Evolutionary conservation across 2,797 vertebrate genomes (phyloP).

Genomic region (Sebastes glaucus): DNA sequence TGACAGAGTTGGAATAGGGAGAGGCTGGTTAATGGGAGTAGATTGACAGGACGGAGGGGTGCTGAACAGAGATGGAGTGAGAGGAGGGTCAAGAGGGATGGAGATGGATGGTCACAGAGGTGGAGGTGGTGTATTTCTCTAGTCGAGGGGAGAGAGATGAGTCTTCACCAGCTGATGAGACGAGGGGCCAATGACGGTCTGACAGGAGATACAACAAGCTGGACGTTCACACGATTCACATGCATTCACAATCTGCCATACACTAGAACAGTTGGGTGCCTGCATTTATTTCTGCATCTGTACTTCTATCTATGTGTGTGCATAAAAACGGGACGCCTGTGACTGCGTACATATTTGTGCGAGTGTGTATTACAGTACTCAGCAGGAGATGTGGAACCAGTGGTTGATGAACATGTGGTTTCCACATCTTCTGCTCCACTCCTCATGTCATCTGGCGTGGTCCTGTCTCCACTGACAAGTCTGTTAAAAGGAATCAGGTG

Average conservation of each 20-base stretch:
- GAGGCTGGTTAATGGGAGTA: constrained; percentile 30
- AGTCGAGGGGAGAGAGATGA: neutral
- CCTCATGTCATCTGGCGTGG: constrained; percentile 57
- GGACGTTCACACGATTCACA: neutral
- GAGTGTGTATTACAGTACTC: constrained; percentile 15
- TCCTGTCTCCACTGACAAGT: constrained; percentile 67
- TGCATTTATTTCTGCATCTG: neutral
- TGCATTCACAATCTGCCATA: neutral
- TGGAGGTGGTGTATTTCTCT: constrained; percentile 8
- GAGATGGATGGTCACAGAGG: constrained; percentile 21
- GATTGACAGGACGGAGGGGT: constrained; percentile 44
- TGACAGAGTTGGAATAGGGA: constrained; percentile 21
- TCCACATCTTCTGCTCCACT: constrained; percentile 62
- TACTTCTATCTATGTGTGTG: neutral
- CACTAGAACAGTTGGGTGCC: neutral
- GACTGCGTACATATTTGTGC: neutral
- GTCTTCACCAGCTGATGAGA: constrained; percentile 23
- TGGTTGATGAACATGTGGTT: constrained; percentile 73
- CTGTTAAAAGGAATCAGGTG: constrained; percentile 73
- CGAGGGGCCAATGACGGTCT: neutral
- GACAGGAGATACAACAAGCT: neutral
- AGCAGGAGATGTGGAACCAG: constrained; percentile 38
- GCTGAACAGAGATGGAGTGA: neutral
- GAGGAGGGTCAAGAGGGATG: constrained; percentile 8
- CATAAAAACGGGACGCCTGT: neutral